Base-by-base conservation (phyloP, 2,888 invertebrate genomes). In the Monopis laevigella region DNA sequence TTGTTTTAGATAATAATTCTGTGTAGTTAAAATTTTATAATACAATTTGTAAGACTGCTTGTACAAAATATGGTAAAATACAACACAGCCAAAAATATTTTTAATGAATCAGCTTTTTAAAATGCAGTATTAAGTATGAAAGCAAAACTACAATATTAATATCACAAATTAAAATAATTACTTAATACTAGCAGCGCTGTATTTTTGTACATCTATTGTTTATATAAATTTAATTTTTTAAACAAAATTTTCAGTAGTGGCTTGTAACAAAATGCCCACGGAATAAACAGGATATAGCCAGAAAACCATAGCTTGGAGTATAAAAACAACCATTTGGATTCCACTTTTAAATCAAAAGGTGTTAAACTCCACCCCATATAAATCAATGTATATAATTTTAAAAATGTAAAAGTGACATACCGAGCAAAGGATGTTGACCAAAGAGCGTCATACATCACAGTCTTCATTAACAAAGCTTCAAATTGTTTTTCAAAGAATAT, bases 321-420 rank as follows among this genome's bases (percentile, higher is more conserved):
- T 0, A 89, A 84, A 1, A 59, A 62, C 66, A 84, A 84, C 84
- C 91, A 93, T 48, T 86, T 87, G 1, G 84, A 66, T 50, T 83
- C 88, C 3, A 86, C 86, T 46, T 93, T 83, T 2, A 89, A 77
- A 29, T 86, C 86, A 54, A 94, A 93, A 0, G 92, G 89, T 7
- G 86, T 73, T 30, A 93, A 67, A 52, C 89, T 89, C 84, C 90
- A 94, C 6, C 93, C 93, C 88, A 94, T 91, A 52, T 90, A 91
- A 6, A 91, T 78, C 30, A 90, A 84, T 0, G 92, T 89, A 58
- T 93, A 93, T 0, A 85, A 54, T 58, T 90, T 89, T 1, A 89
- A 66, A 3, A 89, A 24, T 0, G 85, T 51, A 61, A 87, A 87
- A 2, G 85, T 56, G 0, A 84, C 29, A 5, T 75, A 58, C 42